Evolutionary conservation across 2,113 vertebrate genomes (phyloP), one percentile per base, ranked within the genome.

Genomic region (Spheniscus mendiculus): DNA sequence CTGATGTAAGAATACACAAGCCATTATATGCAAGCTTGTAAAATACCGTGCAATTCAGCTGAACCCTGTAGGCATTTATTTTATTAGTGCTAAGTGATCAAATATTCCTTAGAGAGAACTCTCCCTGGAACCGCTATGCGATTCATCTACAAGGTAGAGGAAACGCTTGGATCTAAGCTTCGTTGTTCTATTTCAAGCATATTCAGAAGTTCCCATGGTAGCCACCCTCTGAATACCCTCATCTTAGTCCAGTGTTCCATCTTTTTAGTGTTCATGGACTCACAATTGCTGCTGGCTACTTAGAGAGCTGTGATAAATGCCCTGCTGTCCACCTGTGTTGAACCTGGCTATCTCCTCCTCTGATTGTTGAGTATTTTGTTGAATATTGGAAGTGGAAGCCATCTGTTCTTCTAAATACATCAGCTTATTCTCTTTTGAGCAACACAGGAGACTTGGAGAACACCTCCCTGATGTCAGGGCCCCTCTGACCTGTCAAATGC

Each of bases 101-200:
- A 73, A 90, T 83, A 81, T 87, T 96, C 74, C 79, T 96, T 90
- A 91, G 96, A 88, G 93, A 91, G 89, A 71, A 5, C 71, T 96
- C 76, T 84, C 82, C 44, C 70, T 88, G 47, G 55, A 96, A 34
- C 66, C 26, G 6, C 62, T 36, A 42, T 63, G 76, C 0, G 2
- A 82, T 93, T 92, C 53, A 47, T 87, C 71, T 74, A 1, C 21
- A 61, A 34, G 58, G 29, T 25, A 40, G 81, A 69, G 77, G 72
- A 89, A 92, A 19, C 2, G 2, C 93, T 84, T 61, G 15, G 19
- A 47, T 79, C 86, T 74, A 22, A 81, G n/a, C 18, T 62, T 53
- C 0, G 2, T 59, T 80, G 26, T 73, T 91, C 32, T 85, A 2
- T 2, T 40, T 87, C 42, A 74, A 6, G 34, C 17, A 3, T 73